phyloP scores from a whole-genome alignment of 2,888 invertebrate species.

The Campoplex capitator region DNA sequence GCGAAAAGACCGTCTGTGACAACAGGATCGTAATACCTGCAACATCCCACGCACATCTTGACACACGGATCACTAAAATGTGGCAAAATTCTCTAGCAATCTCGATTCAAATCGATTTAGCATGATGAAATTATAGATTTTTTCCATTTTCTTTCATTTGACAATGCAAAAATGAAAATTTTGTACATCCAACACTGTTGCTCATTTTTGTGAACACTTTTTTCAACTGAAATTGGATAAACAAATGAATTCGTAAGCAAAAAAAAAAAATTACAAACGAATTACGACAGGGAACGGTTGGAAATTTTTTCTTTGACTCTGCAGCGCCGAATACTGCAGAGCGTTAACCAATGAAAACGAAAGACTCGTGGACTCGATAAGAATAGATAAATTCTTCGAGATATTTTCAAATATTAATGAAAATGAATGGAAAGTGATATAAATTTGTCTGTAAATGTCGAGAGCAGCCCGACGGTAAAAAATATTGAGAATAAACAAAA shows the following conservation, averaged over 20 bases:
- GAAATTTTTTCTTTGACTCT: too few species aligned
- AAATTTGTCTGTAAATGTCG: neutral
- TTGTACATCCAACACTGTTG: too few species aligned
- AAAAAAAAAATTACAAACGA: too few species aligned
- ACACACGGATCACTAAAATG: constrained; percentile 81
- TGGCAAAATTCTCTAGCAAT: neutral
- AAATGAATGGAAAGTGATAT: neutral
- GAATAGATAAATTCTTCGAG: neutral
- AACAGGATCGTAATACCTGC: constrained; percentile 99
- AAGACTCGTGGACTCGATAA: neutral
- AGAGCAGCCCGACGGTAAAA: neutral
- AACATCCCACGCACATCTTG: constrained; percentile 88
- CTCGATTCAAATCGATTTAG: too few species aligned
- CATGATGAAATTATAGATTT: too few species aligned
- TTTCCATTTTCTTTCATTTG: too few species aligned
- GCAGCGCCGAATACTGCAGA: too few species aligned
- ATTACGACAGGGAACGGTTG: too few species aligned
- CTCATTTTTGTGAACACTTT: neutral
- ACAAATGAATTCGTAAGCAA: too few species aligned
- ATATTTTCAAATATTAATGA: too few species aligned
- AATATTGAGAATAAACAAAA: neutral
- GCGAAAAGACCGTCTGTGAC: constrained; percentile 99
- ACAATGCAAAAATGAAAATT: too few species aligned
- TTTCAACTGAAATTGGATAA: too few species aligned
- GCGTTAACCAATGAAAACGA: neutral